Evolutionary conservation across 1,140 invertebrate genomes (phyloP), one percentile per base, ranked within the genome.

Genomic region (Trichogramma pretiosum): DNA sequence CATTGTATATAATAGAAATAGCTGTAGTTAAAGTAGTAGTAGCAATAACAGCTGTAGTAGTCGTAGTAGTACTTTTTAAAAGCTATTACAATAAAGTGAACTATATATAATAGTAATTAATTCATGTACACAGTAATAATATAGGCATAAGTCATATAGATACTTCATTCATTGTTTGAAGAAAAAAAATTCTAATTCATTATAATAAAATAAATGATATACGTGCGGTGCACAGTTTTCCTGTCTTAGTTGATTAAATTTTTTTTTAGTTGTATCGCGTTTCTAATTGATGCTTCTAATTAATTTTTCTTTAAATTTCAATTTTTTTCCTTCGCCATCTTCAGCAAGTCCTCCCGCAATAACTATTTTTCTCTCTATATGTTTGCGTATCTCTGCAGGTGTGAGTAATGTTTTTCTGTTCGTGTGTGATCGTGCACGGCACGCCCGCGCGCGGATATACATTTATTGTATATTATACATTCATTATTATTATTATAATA

Each of bases 161-260:
- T n/a, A n/a, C n/a, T n/a, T n/a, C n/a, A n/a, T n/a, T n/a, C n/a
- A n/a, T 58, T 61, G 60, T 59, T 52, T 54, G 46, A 48, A 53
- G 4, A 28, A 42, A 22, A 26, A 36, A 17, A 26, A 46, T 46
- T 38, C 18, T 2, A 19, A 46, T 22, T 21, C 21, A 46, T 46
- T 22, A 38, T 38, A 38, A 38, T 39, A 48, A 58, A 60, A 57
- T 59, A 49, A 62, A 57, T 52, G 60, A 57, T 51, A 54, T 56
- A 56, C 52, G 56, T 57, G 57, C 56, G 54, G 55, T 57, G 55
- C 48, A 54, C 54, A 56, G n/a, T n/a, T n/a, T n/a, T n/a, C n/a
- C n/a, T n/a, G n/a, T n/a, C n/a, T n/a, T n/a, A n/a, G n/a, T n/a
- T n/a, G n/a, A n/a, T n/a, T n/a, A n/a, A n/a, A n/a, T n/a, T n/a